A percentile compares a stretch with the other conserved stretches of the same genome.
Evolutionary conservation across 2,113 vertebrate genomes (phyloP).

Genomic region (Carlito syrichta): DNA sequence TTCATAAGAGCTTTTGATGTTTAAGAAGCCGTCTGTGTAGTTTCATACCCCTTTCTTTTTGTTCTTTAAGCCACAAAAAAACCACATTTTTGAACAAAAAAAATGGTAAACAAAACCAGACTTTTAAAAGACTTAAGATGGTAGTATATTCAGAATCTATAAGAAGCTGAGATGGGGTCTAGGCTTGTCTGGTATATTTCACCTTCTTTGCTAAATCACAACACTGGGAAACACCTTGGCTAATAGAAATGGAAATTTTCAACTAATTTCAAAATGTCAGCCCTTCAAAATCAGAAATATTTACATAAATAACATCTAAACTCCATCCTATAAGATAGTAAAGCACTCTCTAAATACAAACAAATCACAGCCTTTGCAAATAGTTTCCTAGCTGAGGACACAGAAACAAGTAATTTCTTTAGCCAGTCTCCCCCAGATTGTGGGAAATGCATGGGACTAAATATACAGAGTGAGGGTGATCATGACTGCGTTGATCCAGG

Average conservation of each 20-base stretch:
- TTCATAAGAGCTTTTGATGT: conserved; percentile 4
- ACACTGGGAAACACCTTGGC: background rate
- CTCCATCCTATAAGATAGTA: too few species aligned
- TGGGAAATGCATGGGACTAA: too few species aligned
- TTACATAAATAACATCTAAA: background rate
- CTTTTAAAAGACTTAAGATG: background rate
- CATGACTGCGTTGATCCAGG: accelerated
- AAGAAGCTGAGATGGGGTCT: accelerated
- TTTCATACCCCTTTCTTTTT: conserved; percentile 15
- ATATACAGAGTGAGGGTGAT: accelerated
- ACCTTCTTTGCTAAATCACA: background rate
- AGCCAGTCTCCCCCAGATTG: accelerated
- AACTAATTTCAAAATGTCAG: background rate
- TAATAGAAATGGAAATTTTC: background rate
- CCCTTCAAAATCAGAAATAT: background rate
- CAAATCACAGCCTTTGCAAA: background rate
- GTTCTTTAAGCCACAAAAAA: conserved; percentile 1
- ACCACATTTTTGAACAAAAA: background rate
- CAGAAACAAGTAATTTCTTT: accelerated
- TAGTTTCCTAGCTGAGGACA: background rate
- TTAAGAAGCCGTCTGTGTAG: background rate
- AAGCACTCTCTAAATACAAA: background rate
- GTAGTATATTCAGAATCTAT: background rate
- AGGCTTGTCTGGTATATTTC: background rate
- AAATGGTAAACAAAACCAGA: background rate